These are phyloP conservation scores for Ciconia maguari DNA, from an alignment of 2,113 vertebrate species.

Conservation along the genomic window DNA sequence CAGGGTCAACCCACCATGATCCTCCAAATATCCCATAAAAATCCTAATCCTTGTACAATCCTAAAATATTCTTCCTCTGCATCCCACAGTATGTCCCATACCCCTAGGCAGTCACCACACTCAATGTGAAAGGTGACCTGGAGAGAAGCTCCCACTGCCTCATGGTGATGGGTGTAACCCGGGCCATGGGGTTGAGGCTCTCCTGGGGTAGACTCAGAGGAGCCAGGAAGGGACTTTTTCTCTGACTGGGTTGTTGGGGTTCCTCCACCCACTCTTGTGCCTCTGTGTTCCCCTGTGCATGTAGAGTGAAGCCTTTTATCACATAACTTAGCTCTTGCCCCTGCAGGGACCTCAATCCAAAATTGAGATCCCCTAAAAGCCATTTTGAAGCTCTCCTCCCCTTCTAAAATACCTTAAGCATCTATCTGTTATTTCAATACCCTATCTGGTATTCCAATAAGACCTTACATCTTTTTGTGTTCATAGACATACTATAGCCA, in stretches of 20 bases:
- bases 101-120: too few relatives aligned
- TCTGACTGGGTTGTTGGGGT: background rate
- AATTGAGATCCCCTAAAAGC: background rate
- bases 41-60: background rate
- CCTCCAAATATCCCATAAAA: background rate
- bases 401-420: background rate
- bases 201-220: background rate
- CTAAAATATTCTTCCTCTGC: background rate
- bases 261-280: background rate
- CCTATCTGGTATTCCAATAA: background rate
- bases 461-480: background rate
- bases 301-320: background rate
- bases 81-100: background rate
- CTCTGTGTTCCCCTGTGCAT: background rate
- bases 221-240: background rate
- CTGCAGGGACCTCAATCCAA: background rate
- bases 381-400: background rate
- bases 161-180: background rate
- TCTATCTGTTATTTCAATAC: background rate
- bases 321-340: background rate
- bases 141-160: background rate
- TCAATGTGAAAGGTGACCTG: background rate
- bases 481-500: background rate
- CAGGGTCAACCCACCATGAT: background rate
- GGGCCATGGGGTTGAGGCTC: background rate